Percentiles rank a stretch among this genome's conserved stretches.
Evolutionary conservation across 2,113 vertebrate genomes (phyloP).

Genomic region (Sylvietta virens): DNA sequence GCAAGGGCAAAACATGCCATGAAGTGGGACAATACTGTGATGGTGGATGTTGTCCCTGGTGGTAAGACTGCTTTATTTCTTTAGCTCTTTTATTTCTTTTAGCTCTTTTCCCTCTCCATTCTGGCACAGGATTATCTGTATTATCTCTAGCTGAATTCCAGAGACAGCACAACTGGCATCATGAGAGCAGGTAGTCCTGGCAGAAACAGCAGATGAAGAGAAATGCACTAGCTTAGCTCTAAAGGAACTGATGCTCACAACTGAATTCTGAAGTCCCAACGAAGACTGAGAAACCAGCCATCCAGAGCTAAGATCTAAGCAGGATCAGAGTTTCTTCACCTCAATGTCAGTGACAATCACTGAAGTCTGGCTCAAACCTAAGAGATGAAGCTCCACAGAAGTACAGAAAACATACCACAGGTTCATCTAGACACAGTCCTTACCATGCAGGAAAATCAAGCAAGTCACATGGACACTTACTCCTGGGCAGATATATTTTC

Average conservation of each 20-base stretch:
- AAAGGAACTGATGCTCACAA: neutral
- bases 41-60: fast-evolving
- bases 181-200: neutral
- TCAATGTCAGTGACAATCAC: neutral
- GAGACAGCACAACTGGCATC: neutral
- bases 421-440: neutral
- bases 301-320: neutral
- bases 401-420: neutral
- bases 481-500: neutral
- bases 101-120: neutral
- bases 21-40: neutral
- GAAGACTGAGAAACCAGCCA: neutral
- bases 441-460: neutral
- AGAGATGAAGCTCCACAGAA: neutral
- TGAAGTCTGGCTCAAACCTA: neutral
- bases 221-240: neutral
- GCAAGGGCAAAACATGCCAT: neutral
- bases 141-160: neutral
- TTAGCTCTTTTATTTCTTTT: neutral
- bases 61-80: neutral
- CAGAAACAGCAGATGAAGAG: neutral
- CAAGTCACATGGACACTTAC: neutral
- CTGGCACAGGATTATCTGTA: neutral
- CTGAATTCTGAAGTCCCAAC: neutral
- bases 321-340: neutral